Evolutionary conservation across 53 echinoderm and acorn worm genomes (phyloP).

Genomic region (Echinarachnius parma): DNA sequence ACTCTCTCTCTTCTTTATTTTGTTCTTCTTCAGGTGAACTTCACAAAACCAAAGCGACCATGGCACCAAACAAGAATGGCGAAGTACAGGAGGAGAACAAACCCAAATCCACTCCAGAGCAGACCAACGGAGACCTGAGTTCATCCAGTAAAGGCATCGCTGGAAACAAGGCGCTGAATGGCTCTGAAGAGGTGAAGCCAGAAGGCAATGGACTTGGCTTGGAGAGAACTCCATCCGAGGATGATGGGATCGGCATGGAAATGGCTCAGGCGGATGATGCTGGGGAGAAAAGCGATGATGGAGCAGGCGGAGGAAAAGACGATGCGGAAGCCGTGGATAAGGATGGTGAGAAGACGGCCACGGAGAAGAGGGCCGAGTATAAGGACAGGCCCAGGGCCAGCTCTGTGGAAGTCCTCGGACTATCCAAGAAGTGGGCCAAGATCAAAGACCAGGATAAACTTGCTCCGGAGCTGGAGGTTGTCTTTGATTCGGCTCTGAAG

Average conservation of each 20-base stretch:
- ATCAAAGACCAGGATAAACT: slow-evolving; percentile 20
- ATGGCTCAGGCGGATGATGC: not conserved
- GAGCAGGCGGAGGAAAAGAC: too few relatives aligned
- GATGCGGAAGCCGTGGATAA: not conserved
- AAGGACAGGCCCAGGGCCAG: slow-evolving; percentile 24
- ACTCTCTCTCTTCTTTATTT: not conserved
- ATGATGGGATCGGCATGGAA: not conserved
- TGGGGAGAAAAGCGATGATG: not conserved
- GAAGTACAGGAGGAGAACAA: not conserved
- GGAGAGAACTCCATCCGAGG: not conserved
- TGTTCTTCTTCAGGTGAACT: not conserved
- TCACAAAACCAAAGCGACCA: not conserved
- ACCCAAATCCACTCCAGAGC: slow-evolving; percentile 5
- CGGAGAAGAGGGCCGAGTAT: slow-evolving; percentile 23
- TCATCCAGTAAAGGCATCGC: not conserved
- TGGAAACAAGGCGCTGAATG: not conserved
- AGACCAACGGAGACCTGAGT: not conserved
- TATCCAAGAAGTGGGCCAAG: not conserved
- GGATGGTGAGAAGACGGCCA: slow-evolving; percentile 17
- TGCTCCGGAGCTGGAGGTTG: not conserved
- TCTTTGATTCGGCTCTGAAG: not conserved
- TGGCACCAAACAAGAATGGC: slow-evolving; percentile 41
- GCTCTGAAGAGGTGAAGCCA: not conserved
- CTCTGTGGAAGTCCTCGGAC: slow-evolving; percentile 23
- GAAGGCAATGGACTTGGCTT: not conserved